These are phyloP conservation scores for Ichneumon xanthorius DNA, from an alignment of 2,888 invertebrate genomes.

Conservation along the genomic window DNA sequence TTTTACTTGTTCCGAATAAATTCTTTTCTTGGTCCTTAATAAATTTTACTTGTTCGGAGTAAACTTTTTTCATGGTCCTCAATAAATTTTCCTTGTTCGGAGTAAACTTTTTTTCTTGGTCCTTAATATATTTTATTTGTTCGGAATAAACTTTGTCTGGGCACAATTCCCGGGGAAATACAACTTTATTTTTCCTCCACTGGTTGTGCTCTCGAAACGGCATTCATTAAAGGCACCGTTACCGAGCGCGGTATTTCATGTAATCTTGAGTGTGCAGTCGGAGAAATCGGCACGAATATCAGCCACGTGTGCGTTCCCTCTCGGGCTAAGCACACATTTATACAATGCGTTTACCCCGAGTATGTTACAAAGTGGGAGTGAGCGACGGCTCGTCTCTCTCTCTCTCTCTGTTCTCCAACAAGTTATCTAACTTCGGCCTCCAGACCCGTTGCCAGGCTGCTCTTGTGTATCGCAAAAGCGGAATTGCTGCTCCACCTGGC, in stretches of 20 bases:
- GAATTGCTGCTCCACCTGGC: conserved; percentile 3
- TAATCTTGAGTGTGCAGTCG: neutral
- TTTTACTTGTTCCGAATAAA: too few species aligned
- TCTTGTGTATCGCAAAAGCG: conserved; percentile 8
- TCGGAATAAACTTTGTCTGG: too few species aligned
- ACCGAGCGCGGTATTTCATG: neutral
- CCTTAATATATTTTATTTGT: too few species aligned
- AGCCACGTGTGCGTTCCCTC: neutral
- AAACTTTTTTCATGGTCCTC: too few species aligned
- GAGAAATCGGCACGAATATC: conserved; percentile 3
- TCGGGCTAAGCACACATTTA: neutral
- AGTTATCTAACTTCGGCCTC: neutral
- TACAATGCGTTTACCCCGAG: neutral
- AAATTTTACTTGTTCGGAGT: too few species aligned
- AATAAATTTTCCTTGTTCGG: too few species aligned
- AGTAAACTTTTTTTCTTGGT: too few species aligned
- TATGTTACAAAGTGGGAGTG: neutral
- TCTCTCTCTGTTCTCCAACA: conserved; percentile 6
- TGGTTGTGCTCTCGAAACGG: neutral
- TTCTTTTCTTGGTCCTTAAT: too few species aligned
- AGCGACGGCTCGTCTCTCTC: conserved; percentile 7
- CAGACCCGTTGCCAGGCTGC: neutral
- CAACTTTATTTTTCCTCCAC: neutral
- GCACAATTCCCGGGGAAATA: too few species aligned
- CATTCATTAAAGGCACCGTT: neutral